Evolutionary conservation across 1,140 invertebrate genomes (phyloP).

Genomic region (Pteromalus puparum): DNA sequence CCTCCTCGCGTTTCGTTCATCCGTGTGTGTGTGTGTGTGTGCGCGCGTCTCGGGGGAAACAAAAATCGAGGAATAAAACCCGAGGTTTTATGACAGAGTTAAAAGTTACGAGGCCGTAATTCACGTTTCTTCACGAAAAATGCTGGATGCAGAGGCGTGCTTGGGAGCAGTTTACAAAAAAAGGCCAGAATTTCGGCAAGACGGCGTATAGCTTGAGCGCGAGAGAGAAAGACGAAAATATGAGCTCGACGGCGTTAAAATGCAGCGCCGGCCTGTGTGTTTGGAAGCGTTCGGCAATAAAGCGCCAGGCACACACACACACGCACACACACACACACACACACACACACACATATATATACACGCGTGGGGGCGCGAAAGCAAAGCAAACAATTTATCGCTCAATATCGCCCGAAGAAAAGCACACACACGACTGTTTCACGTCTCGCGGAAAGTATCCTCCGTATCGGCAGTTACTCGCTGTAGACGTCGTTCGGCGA

Average conservation of each 20-base stretch:
- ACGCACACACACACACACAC: not conserved
- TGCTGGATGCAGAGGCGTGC: constrained; percentile 4
- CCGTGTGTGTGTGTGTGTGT: not conserved
- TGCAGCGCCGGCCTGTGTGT: not conserved
- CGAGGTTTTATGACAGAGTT: constrained; percentile 33
- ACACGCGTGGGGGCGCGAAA: not conserved
- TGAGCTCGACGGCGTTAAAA: constrained; percentile 12
- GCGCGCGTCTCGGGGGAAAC: constrained; percentile 6
- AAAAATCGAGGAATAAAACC: constrained; percentile 25
- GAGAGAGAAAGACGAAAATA: constrained; percentile 17
- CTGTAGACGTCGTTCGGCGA: not conserved
- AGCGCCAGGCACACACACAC: not conserved
- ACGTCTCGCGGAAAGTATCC: not conserved
- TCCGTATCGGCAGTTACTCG: constrained; percentile 18
- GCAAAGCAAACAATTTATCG: constrained; percentile 38
- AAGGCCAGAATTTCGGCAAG: constrained; percentile 6
- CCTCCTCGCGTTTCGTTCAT: not conserved
- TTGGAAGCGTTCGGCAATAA: constrained; percentile 32
- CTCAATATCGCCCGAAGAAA: constrained; percentile 17
- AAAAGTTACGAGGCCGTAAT: constrained; percentile 35
- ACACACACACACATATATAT: not conserved
- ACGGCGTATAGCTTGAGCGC: not conserved
- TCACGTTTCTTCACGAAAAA: constrained; percentile 24
- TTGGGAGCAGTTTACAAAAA: constrained; percentile 1
- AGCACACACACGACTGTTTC: not conserved